phyloP scores from a whole-genome alignment of 37 sponge, comb jelly and placozoan genomes.

The Beroe forskalii region DNA sequence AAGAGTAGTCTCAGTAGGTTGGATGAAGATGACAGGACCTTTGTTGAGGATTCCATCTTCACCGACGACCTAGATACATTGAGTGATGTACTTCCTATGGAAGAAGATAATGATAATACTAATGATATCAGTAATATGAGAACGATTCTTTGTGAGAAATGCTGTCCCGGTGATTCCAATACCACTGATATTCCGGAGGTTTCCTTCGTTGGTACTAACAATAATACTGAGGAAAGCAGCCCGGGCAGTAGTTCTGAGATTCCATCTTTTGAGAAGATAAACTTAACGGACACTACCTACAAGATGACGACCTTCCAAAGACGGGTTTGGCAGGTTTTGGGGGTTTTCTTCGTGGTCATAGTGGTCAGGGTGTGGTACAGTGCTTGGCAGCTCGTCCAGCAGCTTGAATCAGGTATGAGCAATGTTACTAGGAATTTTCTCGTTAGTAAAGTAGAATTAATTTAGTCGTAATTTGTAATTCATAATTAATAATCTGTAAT shows the following conservation, averaged over 20 bases:
- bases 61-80: not conserved
- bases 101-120: not conserved
- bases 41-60: not conserved
- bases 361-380: not conserved
- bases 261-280: not conserved
- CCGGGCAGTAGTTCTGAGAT: too few species aligned
- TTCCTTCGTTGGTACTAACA: too few species aligned
- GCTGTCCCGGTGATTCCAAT: not conserved
- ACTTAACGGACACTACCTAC: not conserved
- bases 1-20: too few species aligned
- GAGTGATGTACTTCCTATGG: not conserved
- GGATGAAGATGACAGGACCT: not conserved
- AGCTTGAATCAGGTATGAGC: conserved; percentile 15
- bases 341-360: not conserved
- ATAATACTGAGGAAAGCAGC: not conserved
- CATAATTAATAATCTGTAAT: too few species aligned
- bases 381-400: not conserved
- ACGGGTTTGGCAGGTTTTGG: not conserved
- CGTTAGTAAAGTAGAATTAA: too few species aligned
- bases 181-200: not conserved
- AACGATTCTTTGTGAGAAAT: not conserved
- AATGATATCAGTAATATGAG: not conserved
- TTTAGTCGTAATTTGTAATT: too few species aligned
- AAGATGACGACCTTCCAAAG: not conserved
- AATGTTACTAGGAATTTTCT: too few species aligned